Percentiles rank a stretch among this genome's conserved stretches.
These are phyloP conservation scores for Brenthis ino DNA, from an alignment of 2,888 invertebrate species.

Conservation along the genomic window DNA sequence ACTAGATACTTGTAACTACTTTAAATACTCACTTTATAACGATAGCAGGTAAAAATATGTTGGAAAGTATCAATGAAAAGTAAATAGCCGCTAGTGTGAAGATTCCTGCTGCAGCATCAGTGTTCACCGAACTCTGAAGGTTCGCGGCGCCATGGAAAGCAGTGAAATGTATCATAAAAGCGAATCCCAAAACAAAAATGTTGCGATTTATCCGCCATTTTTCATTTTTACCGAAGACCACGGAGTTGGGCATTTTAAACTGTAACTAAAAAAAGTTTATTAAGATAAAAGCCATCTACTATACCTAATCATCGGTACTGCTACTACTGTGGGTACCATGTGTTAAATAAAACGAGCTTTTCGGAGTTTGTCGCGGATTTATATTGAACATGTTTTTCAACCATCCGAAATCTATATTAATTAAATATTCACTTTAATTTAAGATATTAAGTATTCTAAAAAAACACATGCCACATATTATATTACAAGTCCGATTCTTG, in stretches of 20 bases:
- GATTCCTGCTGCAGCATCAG: constrained; percentile 90
- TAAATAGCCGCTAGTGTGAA: constrained; percentile 93
- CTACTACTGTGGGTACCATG: neutral
- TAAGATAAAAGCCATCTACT: neutral
- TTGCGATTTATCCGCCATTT: constrained; percentile 92
- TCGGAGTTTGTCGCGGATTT: too few relatives aligned
- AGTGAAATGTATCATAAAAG: constrained; percentile 96
- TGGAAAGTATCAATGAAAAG: constrained; percentile 93
- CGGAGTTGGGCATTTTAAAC: constrained; percentile 43
- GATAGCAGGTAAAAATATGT: constrained; percentile 92
- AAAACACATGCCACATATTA: too few relatives aligned
- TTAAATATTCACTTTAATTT: too few relatives aligned
- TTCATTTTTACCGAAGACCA: constrained; percentile 82
- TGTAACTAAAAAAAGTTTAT: constrained; percentile 3
- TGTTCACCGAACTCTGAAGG: constrained; percentile 92
- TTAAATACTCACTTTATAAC: constrained; percentile 85
- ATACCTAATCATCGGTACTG: neutral
- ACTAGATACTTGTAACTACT: neutral
- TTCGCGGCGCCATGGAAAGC: constrained; percentile 94
- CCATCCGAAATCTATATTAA: too few relatives aligned
- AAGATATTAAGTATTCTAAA: too few relatives aligned
- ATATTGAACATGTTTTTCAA: too few relatives aligned
- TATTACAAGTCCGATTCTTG: too few relatives aligned
- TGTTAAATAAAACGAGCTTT: neutral
- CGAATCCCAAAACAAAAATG: constrained; percentile 91